Conservation (phyloP, 1,140 invertebrate genomes). For the Pogonus chalceus region DNA sequence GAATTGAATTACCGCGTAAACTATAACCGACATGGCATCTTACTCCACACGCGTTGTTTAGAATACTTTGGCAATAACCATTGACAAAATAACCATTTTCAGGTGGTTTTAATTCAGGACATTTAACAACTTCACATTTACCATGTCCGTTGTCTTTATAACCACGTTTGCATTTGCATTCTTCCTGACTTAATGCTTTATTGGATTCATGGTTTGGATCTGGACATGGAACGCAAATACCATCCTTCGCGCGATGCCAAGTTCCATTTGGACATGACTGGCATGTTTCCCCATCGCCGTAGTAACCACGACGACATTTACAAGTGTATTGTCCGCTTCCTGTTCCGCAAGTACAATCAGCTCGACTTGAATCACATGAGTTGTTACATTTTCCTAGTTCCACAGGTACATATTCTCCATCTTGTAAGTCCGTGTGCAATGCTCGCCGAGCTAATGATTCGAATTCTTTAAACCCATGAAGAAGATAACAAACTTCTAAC, state of each 20-base stretch:
- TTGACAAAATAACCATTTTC: slow-evolving; percentile 60
- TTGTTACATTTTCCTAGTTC: slow-evolving; percentile 40
- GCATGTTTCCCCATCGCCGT: slow-evolving; percentile 44
- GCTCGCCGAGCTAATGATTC: slow-evolving; percentile 58
- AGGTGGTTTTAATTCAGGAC: slow-evolving; percentile 46
- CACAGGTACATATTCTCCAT: slow-evolving; percentile 45
- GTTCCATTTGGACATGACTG: slow-evolving; percentile 42
- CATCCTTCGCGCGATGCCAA: slow-evolving; percentile 35
- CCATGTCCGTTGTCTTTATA: slow-evolving; percentile 24
- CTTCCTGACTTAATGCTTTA: slow-evolving; percentile 38
- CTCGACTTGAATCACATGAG: slow-evolving; percentile 46
- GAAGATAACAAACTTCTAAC: slow-evolving; percentile 52
- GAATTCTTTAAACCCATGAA: slow-evolving; percentile 63
- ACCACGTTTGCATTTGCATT: slow-evolving; percentile 47
- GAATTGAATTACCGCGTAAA: slow-evolving; percentile 51
- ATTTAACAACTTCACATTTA: slow-evolving; percentile 44
- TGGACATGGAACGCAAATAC: slow-evolving; percentile 50
- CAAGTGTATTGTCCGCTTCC: slow-evolving; percentile 59
- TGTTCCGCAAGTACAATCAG: slow-evolving; percentile 55
- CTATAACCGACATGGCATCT: slow-evolving; percentile 56
- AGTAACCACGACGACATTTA: slow-evolving; percentile 53
- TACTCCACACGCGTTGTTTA: slow-evolving; percentile 60
- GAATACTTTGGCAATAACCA: slow-evolving; percentile 47
- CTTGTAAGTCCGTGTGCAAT: slow-evolving; percentile 55
- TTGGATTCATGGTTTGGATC: slow-evolving; percentile 48